Evolutionary conservation across 2,888 invertebrate species (phyloP).

Genomic region (Cantharis flavilabris): DNA sequence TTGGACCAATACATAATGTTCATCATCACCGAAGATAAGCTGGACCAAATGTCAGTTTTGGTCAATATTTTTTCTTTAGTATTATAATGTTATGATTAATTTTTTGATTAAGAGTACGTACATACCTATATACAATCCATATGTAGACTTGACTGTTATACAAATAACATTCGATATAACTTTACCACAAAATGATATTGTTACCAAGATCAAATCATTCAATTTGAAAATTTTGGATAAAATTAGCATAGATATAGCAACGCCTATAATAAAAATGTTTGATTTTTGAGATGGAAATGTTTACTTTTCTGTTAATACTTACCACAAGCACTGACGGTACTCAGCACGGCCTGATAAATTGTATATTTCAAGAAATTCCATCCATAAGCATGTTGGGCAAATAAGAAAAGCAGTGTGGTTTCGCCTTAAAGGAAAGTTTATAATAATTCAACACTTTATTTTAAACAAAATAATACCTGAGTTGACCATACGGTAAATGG

Average conservation of each 20-base stretch:
- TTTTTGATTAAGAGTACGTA: no score
- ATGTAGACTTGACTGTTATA: neutral
- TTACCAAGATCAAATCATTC: neutral
- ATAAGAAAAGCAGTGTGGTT: neutral
- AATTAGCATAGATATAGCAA: neutral
- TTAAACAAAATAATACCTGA: neutral
- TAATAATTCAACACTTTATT: neutral
- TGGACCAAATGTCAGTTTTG: no score
- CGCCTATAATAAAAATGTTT: neutral
- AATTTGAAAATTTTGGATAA: neutral
- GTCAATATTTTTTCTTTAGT: no score
- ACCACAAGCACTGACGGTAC: neutral
- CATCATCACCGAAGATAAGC: no score
- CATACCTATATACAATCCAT: neutral
- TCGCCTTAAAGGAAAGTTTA: neutral
- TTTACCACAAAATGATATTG: neutral
- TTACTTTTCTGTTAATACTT: neutral
- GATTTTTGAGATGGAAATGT: neutral
- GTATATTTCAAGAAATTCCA: conserved; percentile 4
- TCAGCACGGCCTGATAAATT: neutral
- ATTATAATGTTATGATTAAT: no score
- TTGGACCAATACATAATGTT: no score
- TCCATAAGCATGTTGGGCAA: conserved; percentile 14
- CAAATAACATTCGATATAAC: neutral
- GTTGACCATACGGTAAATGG: neutral